A percentile compares a stretch with the other conserved stretches of the same genome.
Conservation (phyloP, 2,888 invertebrate species). For the Chouioia cunea region DNA sequence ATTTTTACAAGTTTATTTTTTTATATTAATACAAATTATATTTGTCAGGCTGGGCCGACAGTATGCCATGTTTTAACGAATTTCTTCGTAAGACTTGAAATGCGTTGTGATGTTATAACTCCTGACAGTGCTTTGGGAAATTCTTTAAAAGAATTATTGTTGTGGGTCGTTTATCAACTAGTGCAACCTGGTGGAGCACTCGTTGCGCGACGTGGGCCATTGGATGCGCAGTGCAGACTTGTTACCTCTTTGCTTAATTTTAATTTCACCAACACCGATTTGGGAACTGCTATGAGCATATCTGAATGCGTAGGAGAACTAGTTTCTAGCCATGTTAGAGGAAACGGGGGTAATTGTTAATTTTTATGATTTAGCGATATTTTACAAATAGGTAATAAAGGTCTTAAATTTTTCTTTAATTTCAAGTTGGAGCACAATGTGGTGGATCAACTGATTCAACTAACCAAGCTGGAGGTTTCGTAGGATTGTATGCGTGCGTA, state of each 20-base stretch:
- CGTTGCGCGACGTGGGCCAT: conserved; percentile 76
- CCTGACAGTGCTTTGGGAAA: conserved; percentile 71
- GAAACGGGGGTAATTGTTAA: conserved; percentile 57
- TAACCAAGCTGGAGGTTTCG: conserved; percentile 74
- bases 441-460: conserved; percentile 66
- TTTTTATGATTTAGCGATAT: background rate
- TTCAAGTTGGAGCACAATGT: conserved; percentile 63
- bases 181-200: conserved; percentile 78
- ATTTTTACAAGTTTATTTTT: background rate
- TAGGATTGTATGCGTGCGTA: conserved; percentile 83
- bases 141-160: conserved; percentile 75
- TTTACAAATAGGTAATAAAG: background rate
- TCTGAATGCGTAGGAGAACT: conserved; percentile 77
- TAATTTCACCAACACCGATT: conserved; percentile 78
- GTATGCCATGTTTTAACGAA: conserved; percentile 81
- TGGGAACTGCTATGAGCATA: conserved; percentile 80
- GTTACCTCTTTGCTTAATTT: conserved; percentile 76
- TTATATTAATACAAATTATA: conserved; percentile 5
- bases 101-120: conserved; percentile 75
- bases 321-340: conserved; percentile 63
- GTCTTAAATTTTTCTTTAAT: background rate
- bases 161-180: conserved; percentile 80
- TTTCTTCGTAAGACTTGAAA: conserved; percentile 77
- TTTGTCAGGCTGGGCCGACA: conserved; percentile 79
- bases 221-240: conserved; percentile 82